These are phyloP conservation scores for Magallana nippona DNA, from an alignment of 2,888 invertebrate species.

Conservation along the genomic window DNA sequence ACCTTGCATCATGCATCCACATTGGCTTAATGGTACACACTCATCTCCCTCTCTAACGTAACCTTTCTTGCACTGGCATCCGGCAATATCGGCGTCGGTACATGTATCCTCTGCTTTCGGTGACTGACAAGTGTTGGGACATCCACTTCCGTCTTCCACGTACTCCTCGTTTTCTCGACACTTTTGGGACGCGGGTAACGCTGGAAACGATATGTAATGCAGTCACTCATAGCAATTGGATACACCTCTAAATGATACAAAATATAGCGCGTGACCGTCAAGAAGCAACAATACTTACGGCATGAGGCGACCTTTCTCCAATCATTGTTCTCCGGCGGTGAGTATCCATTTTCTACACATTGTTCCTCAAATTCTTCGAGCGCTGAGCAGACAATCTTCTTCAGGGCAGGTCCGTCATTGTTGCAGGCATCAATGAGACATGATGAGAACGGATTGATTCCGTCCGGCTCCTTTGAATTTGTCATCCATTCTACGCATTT, in stretches of 20 bases:
- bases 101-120: not conserved
- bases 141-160: slow-evolving; percentile 24
- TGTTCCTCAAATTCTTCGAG: slow-evolving; percentile 3
- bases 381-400: not conserved
- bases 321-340: not conserved
- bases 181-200: not conserved
- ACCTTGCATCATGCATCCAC: slow-evolving; percentile 7
- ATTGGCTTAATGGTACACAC: not conserved
- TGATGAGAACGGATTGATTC: not conserved
- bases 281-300: not conserved
- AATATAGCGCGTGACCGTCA: no score
- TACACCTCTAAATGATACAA: no score
- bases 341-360: slow-evolving; percentile 12
- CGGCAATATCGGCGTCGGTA: not conserved
- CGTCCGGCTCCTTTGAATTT: not conserved
- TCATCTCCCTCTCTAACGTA: slow-evolving; percentile 24
- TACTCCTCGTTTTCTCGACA: slow-evolving; percentile 47
- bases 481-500: not conserved
- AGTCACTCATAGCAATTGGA: no score
- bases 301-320: not conserved
- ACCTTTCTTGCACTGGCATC: slow-evolving; percentile 5
- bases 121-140: not conserved
- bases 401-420: not conserved
- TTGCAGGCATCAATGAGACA: slow-evolving; percentile 18
- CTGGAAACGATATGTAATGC: not conserved